Conservation (phyloP, 1,140 invertebrate genomes). For the Conus ventricosus region DNA sequence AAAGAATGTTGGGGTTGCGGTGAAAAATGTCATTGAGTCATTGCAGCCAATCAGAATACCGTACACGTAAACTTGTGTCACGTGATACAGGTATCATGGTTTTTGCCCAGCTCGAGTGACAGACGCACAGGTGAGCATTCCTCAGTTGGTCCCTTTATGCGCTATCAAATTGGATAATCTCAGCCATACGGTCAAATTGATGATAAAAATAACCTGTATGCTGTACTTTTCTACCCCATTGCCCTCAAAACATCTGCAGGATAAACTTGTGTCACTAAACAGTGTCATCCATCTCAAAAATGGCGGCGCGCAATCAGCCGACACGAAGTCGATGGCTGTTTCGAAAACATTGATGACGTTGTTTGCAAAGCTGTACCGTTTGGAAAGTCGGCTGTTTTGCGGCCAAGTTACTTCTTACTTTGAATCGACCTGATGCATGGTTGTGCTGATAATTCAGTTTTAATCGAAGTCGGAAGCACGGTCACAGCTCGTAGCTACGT, state of each 20-base stretch:
- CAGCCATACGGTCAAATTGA: not conserved
- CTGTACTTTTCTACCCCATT: not conserved
- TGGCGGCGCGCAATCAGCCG: too few relatives aligned
- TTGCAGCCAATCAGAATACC: not conserved
- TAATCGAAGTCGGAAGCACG: too few relatives aligned
- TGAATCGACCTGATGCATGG: too few relatives aligned
- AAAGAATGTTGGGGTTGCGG: not conserved
- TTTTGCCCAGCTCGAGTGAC: not conserved
- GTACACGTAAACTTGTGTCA: not conserved
- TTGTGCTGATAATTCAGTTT: too few relatives aligned
- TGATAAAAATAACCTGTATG: not conserved
- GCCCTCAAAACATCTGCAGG: not conserved
- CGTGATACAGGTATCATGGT: conserved; percentile 24
- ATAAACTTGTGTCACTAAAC: not conserved
- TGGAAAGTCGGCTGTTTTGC: too few relatives aligned
- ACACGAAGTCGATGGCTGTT: too few relatives aligned
- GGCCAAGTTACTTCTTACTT: too few relatives aligned
- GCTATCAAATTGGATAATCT: not conserved
- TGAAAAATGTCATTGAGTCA: not conserved
- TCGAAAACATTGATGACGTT: too few relatives aligned
- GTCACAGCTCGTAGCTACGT: not conserved
- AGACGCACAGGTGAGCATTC: not conserved
- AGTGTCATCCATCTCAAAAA: not conserved
- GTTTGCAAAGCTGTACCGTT: too few relatives aligned
- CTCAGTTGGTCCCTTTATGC: not conserved